phyloP scores from a whole-genome alignment of 2,797 vertebrate species.

The Vespertilio murinus region DNA sequence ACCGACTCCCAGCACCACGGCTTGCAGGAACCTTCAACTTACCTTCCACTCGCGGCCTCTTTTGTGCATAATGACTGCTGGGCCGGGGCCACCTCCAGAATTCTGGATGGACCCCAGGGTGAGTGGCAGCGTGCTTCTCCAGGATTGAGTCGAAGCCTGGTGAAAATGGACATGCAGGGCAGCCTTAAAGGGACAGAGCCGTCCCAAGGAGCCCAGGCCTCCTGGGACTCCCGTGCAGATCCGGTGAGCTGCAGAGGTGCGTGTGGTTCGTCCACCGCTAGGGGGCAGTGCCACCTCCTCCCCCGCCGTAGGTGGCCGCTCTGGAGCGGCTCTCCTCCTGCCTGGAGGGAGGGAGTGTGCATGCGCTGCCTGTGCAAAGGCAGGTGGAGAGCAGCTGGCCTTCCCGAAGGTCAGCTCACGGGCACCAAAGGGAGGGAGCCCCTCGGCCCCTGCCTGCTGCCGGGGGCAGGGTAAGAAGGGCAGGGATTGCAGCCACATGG shows the following conservation, averaged over 20 bases:
- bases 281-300: background rate
- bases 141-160: background rate
- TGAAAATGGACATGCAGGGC: background rate
- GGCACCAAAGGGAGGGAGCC: background rate
- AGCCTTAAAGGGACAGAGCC: background rate
- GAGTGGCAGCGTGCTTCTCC: background rate
- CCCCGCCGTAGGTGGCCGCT: background rate
- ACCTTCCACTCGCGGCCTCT: background rate
- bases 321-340: background rate
- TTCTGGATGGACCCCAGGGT: background rate
- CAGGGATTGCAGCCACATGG: background rate
- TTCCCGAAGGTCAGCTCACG: fast-evolving
- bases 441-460: background rate
- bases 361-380: background rate
- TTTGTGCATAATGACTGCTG: background rate
- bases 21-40: too few relatives aligned
- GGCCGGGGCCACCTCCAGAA: background rate
- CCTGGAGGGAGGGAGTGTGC: background rate
- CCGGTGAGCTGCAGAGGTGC: background rate
- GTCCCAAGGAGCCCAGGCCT: background rate
- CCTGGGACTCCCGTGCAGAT: background rate
- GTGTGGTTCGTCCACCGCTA: background rate
- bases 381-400: background rate
- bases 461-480: background rate
- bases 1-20: fast-evolving